phyloP scores from a whole-genome alignment of 2,797 vertebrate genomes.

The Capromys pilorides region DNA sequence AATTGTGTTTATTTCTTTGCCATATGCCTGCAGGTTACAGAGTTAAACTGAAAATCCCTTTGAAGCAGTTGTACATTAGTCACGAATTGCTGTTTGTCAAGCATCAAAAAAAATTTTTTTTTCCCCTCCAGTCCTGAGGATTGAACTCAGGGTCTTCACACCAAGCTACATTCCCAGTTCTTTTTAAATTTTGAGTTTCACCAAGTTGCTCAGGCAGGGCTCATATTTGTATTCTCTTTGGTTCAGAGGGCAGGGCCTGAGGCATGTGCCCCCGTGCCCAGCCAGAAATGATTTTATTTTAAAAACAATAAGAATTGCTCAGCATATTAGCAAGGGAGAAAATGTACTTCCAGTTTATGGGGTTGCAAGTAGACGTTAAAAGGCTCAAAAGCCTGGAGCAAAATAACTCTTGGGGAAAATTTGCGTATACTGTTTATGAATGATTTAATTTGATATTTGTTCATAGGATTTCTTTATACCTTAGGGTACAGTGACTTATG shows the following conservation, averaged over 20 bases:
- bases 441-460: constrained; percentile 47
- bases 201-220: not conserved
- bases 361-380: constrained; percentile 8
- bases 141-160: not conserved
- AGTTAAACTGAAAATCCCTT: constrained; percentile 66
- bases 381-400: constrained; percentile 28
- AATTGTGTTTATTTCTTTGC: constrained; percentile 34
- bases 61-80: constrained; percentile 21
- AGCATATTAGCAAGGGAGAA: constrained; percentile 60
- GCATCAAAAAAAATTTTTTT: constrained; percentile 11
- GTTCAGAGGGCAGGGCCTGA: not conserved
- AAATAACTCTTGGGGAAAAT: constrained; percentile 16
- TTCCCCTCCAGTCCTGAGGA: not conserved
- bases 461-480: constrained; percentile 8
- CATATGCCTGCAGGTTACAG: constrained; percentile 63
- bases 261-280: not conserved
- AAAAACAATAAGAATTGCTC: constrained; percentile 71
- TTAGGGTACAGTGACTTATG: constrained; percentile 38
- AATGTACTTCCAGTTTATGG: constrained; percentile 64
- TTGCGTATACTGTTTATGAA: not conserved
- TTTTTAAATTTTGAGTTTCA: not conserved
- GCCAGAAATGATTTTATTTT: constrained; percentile 59
- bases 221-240: not conserved
- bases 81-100: constrained; percentile 59
- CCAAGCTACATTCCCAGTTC: not conserved